Evolutionary conservation across 1,140 invertebrate genomes (phyloP), one percentile per base, ranked within the genome.

Genomic region (Neodiprion lecontei): DNA sequence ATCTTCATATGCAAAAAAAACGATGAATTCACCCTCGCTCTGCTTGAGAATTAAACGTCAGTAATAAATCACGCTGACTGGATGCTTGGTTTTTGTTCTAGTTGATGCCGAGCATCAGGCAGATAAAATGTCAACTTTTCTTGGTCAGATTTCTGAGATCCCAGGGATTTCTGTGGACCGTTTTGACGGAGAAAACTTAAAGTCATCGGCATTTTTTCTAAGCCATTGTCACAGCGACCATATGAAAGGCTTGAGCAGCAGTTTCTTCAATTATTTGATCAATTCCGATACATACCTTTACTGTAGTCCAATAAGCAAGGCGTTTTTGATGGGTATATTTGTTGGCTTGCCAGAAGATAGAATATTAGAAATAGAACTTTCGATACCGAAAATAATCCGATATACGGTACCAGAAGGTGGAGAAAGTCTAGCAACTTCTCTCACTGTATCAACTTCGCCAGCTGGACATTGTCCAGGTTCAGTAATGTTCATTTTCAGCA

Each of bases 401-500:
- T 83, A 83, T 67, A 76, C 17, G 66, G 48, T 73, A 23, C 9
- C 74, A 61, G 69, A 80, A 48, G 7, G n/a, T 9, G 53, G 0
- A 12, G 77, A 74, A 74, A 77, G 72, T 77, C 83, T 71, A 28
- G 79, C 0, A 83, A 79, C n/a, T 17, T 61, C 53, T 75, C 65
- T 93, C 0, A 88, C 85, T 48, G 91, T 94, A 1, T 92, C 90
- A 0, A 83, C 89, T 9, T 88, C 94, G 70, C 90, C 93, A 23
- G 92, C 93, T 4, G 93, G 91, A 14, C 94, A 95, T 82, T 93
- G 93, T 84, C 91, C 92, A 9, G 94, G 94, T 0, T 93, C 94
- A 4, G 89, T 94, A 0, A 95, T 95, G 94, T 94, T 94, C 83
- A 77, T 94, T 11, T 92, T 94, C 78, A 90, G 91, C 85, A 89